Conservation (phyloP, 2,888 invertebrate genomes). For the Oxyteleia sp. region DNA sequence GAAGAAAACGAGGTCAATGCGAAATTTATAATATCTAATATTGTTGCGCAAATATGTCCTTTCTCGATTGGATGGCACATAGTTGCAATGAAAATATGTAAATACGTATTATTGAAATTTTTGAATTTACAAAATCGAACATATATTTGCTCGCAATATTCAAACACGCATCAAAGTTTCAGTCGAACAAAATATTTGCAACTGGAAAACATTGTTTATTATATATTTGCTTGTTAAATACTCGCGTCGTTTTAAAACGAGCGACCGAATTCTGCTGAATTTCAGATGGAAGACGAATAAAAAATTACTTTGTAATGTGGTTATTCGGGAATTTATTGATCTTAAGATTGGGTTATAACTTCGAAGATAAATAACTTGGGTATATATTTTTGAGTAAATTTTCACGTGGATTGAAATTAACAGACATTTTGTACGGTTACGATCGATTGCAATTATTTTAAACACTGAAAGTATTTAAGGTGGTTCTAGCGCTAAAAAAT, state of each 20-base stretch:
- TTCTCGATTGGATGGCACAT: slow-evolving; percentile 5
- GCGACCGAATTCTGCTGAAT: not conserved
- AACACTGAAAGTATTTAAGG: too few species aligned
- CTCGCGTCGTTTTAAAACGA: not conserved
- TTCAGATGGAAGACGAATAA: not conserved
- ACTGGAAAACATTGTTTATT: slow-evolving; percentile 30
- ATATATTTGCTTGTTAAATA: slow-evolving; percentile 25
- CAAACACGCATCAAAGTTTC: slow-evolving; percentile 15
- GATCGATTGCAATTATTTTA: too few species aligned
- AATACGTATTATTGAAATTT: slow-evolving; percentile 32
- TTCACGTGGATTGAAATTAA: too few species aligned
- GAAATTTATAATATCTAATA: slow-evolving; percentile 13
- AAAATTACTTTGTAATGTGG: slow-evolving; percentile 3
- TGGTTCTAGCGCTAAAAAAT: too few species aligned
- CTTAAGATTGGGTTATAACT: too few species aligned
- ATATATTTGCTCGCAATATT: slow-evolving; percentile 28
- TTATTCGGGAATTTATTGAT: not conserved
- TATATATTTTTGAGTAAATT: too few species aligned
- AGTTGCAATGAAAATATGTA: slow-evolving; percentile 12
- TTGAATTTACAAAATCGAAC: slow-evolving; percentile 10
- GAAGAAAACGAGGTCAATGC: not conserved
- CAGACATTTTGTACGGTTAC: too few species aligned
- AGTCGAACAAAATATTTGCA: slow-evolving; percentile 17
- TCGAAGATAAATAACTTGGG: too few species aligned
- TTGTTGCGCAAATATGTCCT: not conserved